A percentile compares a stretch with the other conserved stretches of the same genome.
These are phyloP conservation scores for Heliconius eleuchia DNA, from an alignment of 1,140 invertebrate species.

Conservation along the genomic window DNA sequence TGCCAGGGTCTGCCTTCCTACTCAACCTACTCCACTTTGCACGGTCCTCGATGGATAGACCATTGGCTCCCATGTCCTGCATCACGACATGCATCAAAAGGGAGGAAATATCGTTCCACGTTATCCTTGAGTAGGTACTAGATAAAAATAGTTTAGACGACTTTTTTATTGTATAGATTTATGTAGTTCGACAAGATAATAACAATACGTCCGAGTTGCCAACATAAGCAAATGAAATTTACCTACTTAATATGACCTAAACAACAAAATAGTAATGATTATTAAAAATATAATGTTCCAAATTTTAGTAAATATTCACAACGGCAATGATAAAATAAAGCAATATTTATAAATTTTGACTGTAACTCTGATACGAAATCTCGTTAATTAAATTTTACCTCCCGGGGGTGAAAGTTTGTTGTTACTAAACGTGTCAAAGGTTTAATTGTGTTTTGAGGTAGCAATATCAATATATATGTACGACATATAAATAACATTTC, in stretches of 20 bases:
- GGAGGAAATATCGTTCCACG: no score
- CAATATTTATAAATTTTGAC: conserved; percentile 35
- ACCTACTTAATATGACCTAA: not conserved
- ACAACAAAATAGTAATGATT: not conserved
- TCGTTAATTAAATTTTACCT: conserved; percentile 38
- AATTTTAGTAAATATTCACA: not conserved
- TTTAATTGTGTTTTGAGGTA: conserved; percentile 34
- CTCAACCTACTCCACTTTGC: no score
- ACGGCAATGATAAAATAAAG: conserved; percentile 11
- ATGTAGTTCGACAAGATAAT: not conserved
- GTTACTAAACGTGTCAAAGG: conserved; percentile 40
- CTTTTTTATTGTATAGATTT: no score
- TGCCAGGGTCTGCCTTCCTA: no score
- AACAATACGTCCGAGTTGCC: no score
- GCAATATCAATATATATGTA: conserved; percentile 12
- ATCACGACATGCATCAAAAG: no score
- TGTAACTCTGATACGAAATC: conserved; percentile 26
- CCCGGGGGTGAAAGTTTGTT: conserved; percentile 35
- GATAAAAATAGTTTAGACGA: no score
- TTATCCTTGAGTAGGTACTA: no score
- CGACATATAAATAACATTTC: not conserved
- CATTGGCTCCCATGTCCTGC: no score
- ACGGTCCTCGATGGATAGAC: no score
- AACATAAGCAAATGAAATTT: no score
- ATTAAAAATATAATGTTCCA: not conserved